Percentiles rank a stretch among this genome's conserved stretches.
Conservation (phyloP, 2,797 vertebrate species). For the Pipistrellus pipistrellus region DNA sequence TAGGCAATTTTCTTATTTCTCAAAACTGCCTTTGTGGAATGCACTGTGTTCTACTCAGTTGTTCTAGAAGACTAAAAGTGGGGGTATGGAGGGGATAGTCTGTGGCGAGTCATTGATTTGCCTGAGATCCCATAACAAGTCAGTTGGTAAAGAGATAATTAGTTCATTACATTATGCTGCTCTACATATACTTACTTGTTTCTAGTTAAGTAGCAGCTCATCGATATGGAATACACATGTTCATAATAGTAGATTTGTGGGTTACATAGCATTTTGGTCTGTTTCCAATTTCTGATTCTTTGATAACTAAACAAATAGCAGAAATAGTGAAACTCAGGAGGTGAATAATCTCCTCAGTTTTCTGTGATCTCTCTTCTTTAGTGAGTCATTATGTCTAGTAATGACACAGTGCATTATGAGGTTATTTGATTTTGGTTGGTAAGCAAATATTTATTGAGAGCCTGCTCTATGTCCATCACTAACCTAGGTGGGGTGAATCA, state of each 20-base stretch:
- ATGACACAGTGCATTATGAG: slow-evolving; percentile 54
- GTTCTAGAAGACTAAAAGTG: background rate
- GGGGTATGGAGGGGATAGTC: too few relatives aligned
- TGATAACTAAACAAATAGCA: slow-evolving; percentile 76
- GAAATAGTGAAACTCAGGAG: slow-evolving; percentile 62
- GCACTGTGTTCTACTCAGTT: background rate
- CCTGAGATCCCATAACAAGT: background rate
- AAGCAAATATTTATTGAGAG: background rate
- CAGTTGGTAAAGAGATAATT: background rate
- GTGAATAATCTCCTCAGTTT: slow-evolving; percentile 68
- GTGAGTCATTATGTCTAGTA: slow-evolving; percentile 70
- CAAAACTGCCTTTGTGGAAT: background rate
- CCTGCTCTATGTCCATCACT: background rate
- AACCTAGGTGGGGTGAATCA: background rate
- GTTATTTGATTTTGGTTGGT: slow-evolving; percentile 26
- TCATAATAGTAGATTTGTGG: slow-evolving; percentile 71
- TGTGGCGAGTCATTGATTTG: background rate
- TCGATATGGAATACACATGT: slow-evolving; percentile 58
- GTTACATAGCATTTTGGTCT: slow-evolving; percentile 54
- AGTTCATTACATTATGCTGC: background rate
- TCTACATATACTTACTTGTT: slow-evolving; percentile 43
- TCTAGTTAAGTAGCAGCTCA: slow-evolving; percentile 46
- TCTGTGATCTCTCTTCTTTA: slow-evolving; percentile 53
- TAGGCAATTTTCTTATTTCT: background rate
- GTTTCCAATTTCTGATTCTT: slow-evolving; percentile 82